phyloP scores from a whole-genome alignment of 2,888 invertebrate species.

The Trachelus troglodyta region DNA sequence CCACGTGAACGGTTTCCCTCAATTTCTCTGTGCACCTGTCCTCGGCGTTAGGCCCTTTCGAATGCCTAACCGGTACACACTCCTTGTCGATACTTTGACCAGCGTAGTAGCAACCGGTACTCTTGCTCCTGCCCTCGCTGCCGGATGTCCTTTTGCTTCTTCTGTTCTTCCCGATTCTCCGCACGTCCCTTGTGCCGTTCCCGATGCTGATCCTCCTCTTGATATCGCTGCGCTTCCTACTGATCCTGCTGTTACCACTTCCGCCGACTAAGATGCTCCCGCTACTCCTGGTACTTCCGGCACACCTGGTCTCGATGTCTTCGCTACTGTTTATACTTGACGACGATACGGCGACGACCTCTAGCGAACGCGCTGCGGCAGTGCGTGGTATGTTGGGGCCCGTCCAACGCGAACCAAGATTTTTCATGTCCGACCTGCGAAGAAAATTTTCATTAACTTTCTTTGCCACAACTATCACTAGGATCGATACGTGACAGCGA shows the following conservation, averaged over 20 bases:
- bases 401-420: conserved; percentile 77
- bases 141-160: conserved; percentile 8
- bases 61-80: neutral
- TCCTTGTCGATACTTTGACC: neutral
- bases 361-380: conserved; percentile 68
- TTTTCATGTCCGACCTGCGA: conserved; percentile 79
- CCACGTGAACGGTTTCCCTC: neutral
- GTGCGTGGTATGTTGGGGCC: conserved; percentile 78
- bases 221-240: neutral
- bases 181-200: conserved; percentile 8
- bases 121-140: conserved; percentile 31
- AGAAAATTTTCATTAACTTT: neutral
- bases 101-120: neutral
- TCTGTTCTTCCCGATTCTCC: conserved; percentile 21
- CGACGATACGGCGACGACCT: conserved; percentile 61
- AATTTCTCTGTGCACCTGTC: neutral
- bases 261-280: conserved; percentile 4
- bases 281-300: conserved; percentile 30
- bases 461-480: neutral
- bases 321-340: neutral
- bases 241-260: conserved; percentile 10
- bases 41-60: neutral
- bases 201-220: neutral
- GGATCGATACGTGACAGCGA: no score
- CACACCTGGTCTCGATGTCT: conserved; percentile 27